These are phyloP conservation scores for Pegea sp. DNA, from an alignment of 23 tunicate species.

Conservation along the genomic window DNA sequence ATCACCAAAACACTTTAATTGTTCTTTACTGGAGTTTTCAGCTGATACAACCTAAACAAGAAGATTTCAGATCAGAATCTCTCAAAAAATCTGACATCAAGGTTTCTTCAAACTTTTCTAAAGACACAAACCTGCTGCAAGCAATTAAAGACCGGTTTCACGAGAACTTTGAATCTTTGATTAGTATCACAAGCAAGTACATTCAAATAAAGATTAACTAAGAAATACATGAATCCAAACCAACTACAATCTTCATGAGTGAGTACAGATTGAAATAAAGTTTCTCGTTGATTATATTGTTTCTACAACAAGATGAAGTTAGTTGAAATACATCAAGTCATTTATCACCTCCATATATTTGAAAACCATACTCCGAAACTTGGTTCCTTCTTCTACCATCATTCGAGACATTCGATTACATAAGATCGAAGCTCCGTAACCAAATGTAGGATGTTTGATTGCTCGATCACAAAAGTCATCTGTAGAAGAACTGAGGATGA, in stretches of 20 bases:
- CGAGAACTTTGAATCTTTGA: constrained; percentile 12
- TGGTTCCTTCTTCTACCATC: constrained; percentile 50
- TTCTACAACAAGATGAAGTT: too few relatives aligned
- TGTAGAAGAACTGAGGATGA: neutral
- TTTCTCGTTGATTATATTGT: constrained; percentile 27
- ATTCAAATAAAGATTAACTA: constrained; percentile 25
- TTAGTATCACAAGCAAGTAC: constrained; percentile 5
- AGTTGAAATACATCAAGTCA: neutral
- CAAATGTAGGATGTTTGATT: constrained; percentile 12
- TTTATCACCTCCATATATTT: constrained; percentile 27
- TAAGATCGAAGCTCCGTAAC: constrained; percentile 17
- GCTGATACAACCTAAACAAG: too few relatives aligned
- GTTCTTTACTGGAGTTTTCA: too few relatives aligned
- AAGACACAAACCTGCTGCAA: constrained; percentile 25
- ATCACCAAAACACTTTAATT: too few relatives aligned
- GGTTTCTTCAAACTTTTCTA: too few relatives aligned
- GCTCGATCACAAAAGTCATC: constrained; percentile 39
- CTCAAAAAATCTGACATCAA: too few relatives aligned
- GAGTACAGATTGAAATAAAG: constrained; percentile 9
- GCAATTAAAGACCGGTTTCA: constrained; percentile 15
- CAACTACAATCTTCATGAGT: constrained; percentile 14
- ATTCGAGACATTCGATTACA: constrained; percentile 32
- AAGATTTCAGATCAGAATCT: too few relatives aligned
- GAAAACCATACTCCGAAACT: constrained; percentile 31
- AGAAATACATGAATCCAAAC: constrained; percentile 32